Percentiles rank a stretch among this genome's conserved stretches.
These are phyloP conservation scores for Crossocerus cetratus DNA, from an alignment of 2,888 invertebrate species.

Conservation along the genomic window DNA sequence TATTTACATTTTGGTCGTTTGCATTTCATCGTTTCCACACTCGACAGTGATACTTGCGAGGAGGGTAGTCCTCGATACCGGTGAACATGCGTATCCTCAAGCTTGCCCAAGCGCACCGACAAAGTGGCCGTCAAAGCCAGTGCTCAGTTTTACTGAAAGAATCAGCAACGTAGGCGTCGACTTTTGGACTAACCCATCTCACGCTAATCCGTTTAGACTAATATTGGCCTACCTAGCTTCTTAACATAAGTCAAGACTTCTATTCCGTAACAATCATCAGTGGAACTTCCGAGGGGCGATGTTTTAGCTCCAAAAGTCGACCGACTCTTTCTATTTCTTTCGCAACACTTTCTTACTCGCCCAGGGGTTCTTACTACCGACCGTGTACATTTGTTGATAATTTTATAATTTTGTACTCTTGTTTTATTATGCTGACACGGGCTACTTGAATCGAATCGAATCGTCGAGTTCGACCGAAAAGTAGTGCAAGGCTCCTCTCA, in stretches of 20 bases:
- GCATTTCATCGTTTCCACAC: constrained; percentile 12
- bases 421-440: constrained; percentile 48
- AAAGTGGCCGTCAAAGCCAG: too few species aligned
- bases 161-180: too few species aligned
- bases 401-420: constrained; percentile 70
- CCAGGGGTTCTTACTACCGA: constrained; percentile 43
- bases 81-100: too few species aligned
- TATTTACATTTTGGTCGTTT: constrained; percentile 24
- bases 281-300: not conserved
- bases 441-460: constrained; percentile 14
- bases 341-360: constrained; percentile 27
- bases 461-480: constrained; percentile 16
- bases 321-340: constrained; percentile 19
- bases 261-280: not conserved
- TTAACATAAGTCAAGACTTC: not conserved
- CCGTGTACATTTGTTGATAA: constrained; percentile 75
- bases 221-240: constrained; percentile 7
- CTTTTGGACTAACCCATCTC: too few species aligned
- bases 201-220: not conserved
- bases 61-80: not conserved
- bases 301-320: constrained; percentile 36
- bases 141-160: too few species aligned
- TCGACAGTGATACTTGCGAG: not conserved
- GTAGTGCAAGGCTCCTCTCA: constrained; percentile 26
- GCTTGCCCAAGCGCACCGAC: too few species aligned